phyloP scores from a whole-genome alignment of 2,797 vertebrate genomes.

The Chaunax sp. region DNA sequence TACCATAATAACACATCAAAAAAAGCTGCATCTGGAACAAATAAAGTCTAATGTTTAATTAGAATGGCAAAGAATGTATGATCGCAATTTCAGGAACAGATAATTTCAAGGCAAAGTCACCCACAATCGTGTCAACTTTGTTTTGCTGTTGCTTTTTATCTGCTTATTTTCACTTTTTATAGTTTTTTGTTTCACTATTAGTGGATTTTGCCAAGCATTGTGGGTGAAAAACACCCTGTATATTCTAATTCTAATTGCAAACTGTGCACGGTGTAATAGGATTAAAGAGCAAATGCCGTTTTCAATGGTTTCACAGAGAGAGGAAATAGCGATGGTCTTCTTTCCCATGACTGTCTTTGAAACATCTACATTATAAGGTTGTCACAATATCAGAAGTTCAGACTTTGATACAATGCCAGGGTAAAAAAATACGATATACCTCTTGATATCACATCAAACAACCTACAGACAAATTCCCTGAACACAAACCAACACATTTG shows the following conservation, averaged over 20 bases:
- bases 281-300: slow-evolving; percentile 46
- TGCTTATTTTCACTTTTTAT: slow-evolving; percentile 54
- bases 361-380: slow-evolving; percentile 9
- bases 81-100: slow-evolving; percentile 82
- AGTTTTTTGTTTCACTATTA: slow-evolving; percentile 66
- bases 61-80: slow-evolving; percentile 81
- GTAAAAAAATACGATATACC: too few species aligned
- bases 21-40: slow-evolving; percentile 87
- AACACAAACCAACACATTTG: too few species aligned
- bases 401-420: too few species aligned
- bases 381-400: too few species aligned
- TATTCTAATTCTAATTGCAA: slow-evolving; percentile 44
- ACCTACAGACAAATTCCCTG: too few species aligned
- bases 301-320: slow-evolving; percentile 11
- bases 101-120: slow-evolving; percentile 85
- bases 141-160: slow-evolving; percentile 77
- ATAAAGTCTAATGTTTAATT: slow-evolving; percentile 88
- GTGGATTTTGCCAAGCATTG: slow-evolving; percentile 70
- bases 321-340: slow-evolving; percentile 44
- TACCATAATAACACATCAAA: slow-evolving; percentile 79
- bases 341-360: slow-evolving; percentile 45
- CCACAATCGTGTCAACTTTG: slow-evolving; percentile 81
- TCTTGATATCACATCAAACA: too few species aligned
- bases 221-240: slow-evolving; percentile 52
- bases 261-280: slow-evolving; percentile 45